These are phyloP conservation scores for Gallirallus australis DNA, from an alignment of 2,797 vertebrate genomes.

Conservation along the genomic window DNA sequence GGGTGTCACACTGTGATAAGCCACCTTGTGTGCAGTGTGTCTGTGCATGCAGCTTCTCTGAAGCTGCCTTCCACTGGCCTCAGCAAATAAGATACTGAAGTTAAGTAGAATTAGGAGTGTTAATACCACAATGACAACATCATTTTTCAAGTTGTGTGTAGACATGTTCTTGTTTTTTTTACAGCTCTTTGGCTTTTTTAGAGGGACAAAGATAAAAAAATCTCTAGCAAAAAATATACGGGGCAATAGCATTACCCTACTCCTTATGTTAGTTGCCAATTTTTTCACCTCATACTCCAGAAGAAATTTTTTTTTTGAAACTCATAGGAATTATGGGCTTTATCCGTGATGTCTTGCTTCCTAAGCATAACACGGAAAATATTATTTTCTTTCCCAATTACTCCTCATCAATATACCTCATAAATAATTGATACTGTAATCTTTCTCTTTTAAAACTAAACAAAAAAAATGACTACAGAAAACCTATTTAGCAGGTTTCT, in stretches of 20 bases:
- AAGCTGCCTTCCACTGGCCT: not conserved
- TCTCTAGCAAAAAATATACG: not conserved
- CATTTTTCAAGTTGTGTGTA: not conserved
- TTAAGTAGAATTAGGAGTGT: not conserved
- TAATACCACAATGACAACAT: not conserved
- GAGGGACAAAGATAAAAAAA: not conserved
- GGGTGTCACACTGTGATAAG: not conserved
- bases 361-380: not conserved
- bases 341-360: constrained; percentile 5
- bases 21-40: not conserved
- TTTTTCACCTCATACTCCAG: not conserved
- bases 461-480: not conserved
- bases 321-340: not conserved
- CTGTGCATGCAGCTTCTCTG: not conserved
- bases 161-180: not conserved
- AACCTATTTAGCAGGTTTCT: constrained; percentile 29
- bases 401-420: not conserved
- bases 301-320: not conserved
- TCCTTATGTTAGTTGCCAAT: not conserved
- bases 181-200: not conserved
- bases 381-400: constrained; percentile 11
- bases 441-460: not conserved
- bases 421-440: constrained; percentile 22
- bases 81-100: not conserved
- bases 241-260: not conserved